These are phyloP conservation scores for Anguilla rostrata DNA, from an alignment of 2,113 vertebrate species.

Conservation along the genomic window DNA sequence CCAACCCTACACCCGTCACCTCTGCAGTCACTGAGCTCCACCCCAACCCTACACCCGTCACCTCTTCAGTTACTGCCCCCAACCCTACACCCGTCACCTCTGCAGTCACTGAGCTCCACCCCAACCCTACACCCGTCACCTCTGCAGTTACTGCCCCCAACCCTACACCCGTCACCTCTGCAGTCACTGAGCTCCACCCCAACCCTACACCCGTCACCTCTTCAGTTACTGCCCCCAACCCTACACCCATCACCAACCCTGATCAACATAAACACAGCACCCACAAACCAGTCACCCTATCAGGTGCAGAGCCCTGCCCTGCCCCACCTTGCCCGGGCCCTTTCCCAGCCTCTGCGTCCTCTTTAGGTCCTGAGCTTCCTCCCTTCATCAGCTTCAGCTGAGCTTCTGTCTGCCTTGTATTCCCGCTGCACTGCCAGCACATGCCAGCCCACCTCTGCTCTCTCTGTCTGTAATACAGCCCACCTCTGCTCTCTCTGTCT, in stretches of 20 bases:
- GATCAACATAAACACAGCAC: no score
- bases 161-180: neutral
- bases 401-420: neutral
- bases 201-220: conserved; percentile 80
- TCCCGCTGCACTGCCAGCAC: neutral
- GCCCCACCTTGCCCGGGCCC: no score
- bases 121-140: no score
- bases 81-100: no score
- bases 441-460: neutral
- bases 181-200: neutral
- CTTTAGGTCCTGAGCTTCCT: neutral
- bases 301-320: neutral
- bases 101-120: neutral
- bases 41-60: conserved; percentile 72
- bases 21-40: no score
- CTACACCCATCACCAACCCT: neutral
- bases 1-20: no score
- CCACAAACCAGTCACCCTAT: no score
- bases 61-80: conserved; percentile 85
- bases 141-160: no score
- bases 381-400: neutral
- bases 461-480: neutral
- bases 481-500: neutral
- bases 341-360: fast-evolving
- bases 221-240: conserved; percentile 79